Conservation (phyloP, 2,888 invertebrate genomes). For the Oasisia sp. region DNA sequence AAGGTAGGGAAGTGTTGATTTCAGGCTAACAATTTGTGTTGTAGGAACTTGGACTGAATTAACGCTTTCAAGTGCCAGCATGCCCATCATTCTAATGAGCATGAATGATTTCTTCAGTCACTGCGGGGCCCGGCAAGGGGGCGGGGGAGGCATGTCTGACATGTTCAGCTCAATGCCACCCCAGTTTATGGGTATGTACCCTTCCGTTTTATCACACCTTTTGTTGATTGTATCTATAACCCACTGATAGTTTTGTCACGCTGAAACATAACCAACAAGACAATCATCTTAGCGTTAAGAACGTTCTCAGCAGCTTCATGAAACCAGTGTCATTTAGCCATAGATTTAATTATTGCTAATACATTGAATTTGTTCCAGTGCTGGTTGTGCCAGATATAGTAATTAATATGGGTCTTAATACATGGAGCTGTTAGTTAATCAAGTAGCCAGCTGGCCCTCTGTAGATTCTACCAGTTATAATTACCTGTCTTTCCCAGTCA, state of each 20-base stretch:
- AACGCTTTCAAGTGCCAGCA: neutral
- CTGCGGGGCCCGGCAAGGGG: neutral
- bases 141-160: slow-evolving; percentile 79
- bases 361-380: too few species aligned
- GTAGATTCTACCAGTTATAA: too few species aligned
- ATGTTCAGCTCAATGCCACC: slow-evolving; percentile 78
- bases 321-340: too few species aligned
- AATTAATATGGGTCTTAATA: too few species aligned
- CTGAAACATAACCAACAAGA: neutral
- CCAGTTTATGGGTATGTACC: slow-evolving; percentile 67
- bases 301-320: too few species aligned
- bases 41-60: neutral
- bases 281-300: too few species aligned
- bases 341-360: too few species aligned
- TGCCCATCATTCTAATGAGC: neutral
- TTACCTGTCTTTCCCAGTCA: neutral
- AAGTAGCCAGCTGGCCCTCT: too few species aligned
- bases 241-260: neutral
- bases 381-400: too few species aligned
- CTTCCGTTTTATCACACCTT: neutral
- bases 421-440: too few species aligned
- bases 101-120: neutral
- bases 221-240: neutral
- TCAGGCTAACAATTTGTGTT: neutral
- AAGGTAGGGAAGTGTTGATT: neutral